Evolutionary conservation across 2,888 invertebrate species (phyloP).

Genomic region (Timandra comae): DNA sequence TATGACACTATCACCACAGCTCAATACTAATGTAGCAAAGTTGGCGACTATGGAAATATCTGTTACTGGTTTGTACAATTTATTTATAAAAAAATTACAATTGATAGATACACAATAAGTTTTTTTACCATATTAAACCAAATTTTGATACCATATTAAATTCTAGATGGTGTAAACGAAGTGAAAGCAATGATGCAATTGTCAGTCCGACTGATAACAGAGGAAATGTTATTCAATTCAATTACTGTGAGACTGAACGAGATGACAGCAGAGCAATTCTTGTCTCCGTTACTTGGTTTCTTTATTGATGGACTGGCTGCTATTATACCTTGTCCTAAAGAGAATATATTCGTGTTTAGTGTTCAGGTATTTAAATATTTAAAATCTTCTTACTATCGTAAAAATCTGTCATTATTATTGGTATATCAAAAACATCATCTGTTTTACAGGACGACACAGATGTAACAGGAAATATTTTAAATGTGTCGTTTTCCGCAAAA

Average conservation of each 20-base stretch:
- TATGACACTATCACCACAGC: conserved; percentile 90
- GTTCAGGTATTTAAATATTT: conserved; percentile 80
- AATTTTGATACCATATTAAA: too few relatives aligned
- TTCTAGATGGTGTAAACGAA: conserved; percentile 92
- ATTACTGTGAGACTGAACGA: conserved; percentile 94
- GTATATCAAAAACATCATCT: not conserved
- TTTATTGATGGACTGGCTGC: conserved; percentile 94
- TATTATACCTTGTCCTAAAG: conserved; percentile 93
- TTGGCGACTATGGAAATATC: conserved; percentile 95
- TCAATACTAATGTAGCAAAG: conserved; percentile 97
- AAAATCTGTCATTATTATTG: conserved; percentile 5
- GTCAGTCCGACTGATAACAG: conserved; percentile 92
- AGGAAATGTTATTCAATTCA: conserved; percentile 95
- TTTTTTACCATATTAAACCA: too few relatives aligned
- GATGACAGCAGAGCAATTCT: conserved; percentile 94
- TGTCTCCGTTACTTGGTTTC: conserved; percentile 90
- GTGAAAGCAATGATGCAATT: conserved; percentile 95
- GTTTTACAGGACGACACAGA: conserved; percentile 89
- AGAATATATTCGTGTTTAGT: conserved; percentile 94
- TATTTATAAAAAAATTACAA: too few relatives aligned
- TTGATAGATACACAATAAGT: too few relatives aligned
- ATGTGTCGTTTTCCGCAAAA: conserved; percentile 94
- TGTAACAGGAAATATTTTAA: conserved; percentile 89
- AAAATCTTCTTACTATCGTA: not conserved
- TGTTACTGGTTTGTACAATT: conserved; percentile 84